A percentile compares a stretch with the other conserved stretches of the same genome.
Conservation (phyloP, 2,113 vertebrate genomes). For the Probosciger aterrimus region DNA sequence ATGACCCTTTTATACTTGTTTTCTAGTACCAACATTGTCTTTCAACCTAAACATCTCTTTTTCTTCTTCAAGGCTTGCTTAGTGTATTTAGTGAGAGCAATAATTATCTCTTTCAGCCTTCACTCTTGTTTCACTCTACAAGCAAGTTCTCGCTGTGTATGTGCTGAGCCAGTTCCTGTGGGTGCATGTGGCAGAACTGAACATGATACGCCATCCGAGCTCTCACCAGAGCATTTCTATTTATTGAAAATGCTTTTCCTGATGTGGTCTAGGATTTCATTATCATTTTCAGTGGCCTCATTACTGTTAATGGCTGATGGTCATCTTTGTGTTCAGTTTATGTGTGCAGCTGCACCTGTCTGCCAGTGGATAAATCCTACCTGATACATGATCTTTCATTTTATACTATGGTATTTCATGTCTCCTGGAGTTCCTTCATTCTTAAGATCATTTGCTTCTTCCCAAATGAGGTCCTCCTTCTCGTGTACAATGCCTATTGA, state of each 20-base stretch:
- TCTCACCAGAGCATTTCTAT: neutral
- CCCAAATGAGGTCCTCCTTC: neutral
- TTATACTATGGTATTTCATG: neutral
- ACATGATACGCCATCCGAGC: fast-evolving
- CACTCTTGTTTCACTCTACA: neutral
- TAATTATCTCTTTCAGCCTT: neutral
- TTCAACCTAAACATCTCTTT: neutral
- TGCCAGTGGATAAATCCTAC: neutral
- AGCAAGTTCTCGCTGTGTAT: neutral
- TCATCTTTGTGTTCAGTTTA: neutral
- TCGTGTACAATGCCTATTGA: neutral
- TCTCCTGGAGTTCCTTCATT: neutral
- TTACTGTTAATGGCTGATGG: neutral
- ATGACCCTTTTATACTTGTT: neutral
- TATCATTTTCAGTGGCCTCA: neutral
- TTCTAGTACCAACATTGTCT: neutral
- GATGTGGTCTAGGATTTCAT: neutral
- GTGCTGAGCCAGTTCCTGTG: neutral
- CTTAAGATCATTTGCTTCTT: neutral
- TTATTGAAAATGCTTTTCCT: neutral
- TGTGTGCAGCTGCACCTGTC: neutral
- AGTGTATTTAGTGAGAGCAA: neutral
- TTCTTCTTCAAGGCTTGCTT: neutral
- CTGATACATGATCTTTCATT: neutral
- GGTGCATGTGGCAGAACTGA: neutral